Conservation (phyloP, 2,113 vertebrate species). For the Mus musculus region DNA sequence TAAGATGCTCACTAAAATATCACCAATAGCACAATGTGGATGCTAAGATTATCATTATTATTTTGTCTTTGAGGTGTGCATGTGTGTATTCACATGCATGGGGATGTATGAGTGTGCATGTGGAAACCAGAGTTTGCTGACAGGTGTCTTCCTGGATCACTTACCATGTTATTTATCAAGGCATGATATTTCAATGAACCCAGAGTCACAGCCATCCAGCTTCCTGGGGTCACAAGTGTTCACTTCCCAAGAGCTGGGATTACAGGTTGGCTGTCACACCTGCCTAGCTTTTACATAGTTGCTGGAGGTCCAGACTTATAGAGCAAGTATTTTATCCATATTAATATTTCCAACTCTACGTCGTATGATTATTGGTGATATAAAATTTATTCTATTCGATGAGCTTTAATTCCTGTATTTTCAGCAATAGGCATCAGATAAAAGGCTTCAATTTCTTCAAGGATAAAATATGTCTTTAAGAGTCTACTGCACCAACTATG, state of each 20-base stretch:
- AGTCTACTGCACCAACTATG: background rate
- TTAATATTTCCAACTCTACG: background rate
- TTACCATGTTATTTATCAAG: background rate
- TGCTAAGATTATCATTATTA: background rate
- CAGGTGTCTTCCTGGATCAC: background rate
- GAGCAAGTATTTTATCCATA: background rate
- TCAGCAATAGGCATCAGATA: constrained; percentile 26
- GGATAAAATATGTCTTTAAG: background rate
- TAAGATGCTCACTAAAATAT: constrained; percentile 46
- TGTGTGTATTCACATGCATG: background rate
- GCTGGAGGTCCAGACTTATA: background rate
- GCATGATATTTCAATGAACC: background rate
- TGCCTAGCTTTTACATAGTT: background rate
- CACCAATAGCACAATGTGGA: background rate
- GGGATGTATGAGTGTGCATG: background rate
- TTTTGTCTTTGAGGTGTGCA: background rate
- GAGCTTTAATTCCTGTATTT: constrained; percentile 33
- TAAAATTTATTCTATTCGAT: constrained; percentile 51
- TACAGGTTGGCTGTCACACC: background rate
- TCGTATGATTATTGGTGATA: background rate
- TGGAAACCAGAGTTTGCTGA: background rate
- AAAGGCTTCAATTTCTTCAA: constrained; percentile 29
- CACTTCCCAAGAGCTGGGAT: background rate
- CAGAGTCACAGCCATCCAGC: background rate
- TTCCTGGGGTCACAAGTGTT: background rate